Evolutionary conservation across 2,888 invertebrate genomes (phyloP), one percentile per base, ranked within the genome.

Genomic region (Drosophila basisetae): DNA sequence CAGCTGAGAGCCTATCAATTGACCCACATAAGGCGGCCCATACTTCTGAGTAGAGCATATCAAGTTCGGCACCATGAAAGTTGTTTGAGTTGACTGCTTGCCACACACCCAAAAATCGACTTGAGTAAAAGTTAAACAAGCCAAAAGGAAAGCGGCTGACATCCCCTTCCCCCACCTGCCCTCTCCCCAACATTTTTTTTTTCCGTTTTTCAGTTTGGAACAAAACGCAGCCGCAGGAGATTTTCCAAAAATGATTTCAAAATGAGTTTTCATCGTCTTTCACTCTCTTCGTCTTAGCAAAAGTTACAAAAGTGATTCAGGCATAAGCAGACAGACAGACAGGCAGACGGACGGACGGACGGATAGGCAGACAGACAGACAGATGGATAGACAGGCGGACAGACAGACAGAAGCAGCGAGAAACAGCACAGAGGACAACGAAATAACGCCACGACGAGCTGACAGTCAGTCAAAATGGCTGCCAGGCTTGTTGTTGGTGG

Each of bases 171-270:
- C 25, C 7, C n/a, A 37, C 1, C 18, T 33, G 5, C n/a, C 1
- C 11, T 9, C 2, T 1, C 33, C 2, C 18, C 39, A 52, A 56
- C 49, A 82, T 81, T 85, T 80, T 80, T 85, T 83, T 83, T 84
- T 80, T 80, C 73, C 75, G 81, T 86, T 86, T 84, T 84, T 76
- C 81, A 84, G 84, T 84, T 84, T 84, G 84, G 84, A 82, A 84
- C 84, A 79, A 91, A 91, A 92, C 91, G 87, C 86, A 84, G 90
- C 86, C 90, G 75, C 86, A 80, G 91, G 92, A 91, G 86, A 84
- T 88, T 91, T 86, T 89, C 82, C 82, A 78, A 89, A 88, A 88
- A 82, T 86, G 74, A 86, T 86, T 88, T 84, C 84, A 77, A 74
- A 82, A 88, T 88, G 83, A 87, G 84, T 84, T 85, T 84, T 88